phyloP scores from a whole-genome alignment of 2,888 invertebrate species.

The Drosophila aldrichi region DNA sequence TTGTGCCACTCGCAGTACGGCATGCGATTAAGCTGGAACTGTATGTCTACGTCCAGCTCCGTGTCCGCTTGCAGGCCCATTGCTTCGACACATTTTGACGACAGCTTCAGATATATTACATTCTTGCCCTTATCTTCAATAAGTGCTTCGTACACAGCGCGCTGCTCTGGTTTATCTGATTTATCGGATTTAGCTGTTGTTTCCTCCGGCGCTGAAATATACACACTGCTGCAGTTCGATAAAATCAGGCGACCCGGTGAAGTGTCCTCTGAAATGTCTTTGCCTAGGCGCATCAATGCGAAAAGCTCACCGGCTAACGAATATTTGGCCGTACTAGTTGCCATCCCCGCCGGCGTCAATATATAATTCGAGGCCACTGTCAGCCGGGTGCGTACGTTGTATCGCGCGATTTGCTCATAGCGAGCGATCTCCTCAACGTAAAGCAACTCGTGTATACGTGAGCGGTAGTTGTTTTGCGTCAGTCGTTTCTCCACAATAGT shows the following conservation, averaged over 20 bases:
- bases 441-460: constrained; percentile 91
- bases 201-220: constrained; percentile 86
- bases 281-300: constrained; percentile 89
- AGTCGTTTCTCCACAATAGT: constrained; percentile 88
- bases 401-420: constrained; percentile 89
- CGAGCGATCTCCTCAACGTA: constrained; percentile 92
- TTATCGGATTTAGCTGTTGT: constrained; percentile 54
- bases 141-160: constrained; percentile 90
- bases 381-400: constrained; percentile 89
- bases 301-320: constrained; percentile 91
- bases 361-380: constrained; percentile 89
- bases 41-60: constrained; percentile 90
- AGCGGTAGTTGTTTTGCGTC: constrained; percentile 90
- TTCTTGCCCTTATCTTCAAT: constrained; percentile 93
- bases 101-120: constrained; percentile 90
- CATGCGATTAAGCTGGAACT: constrained; percentile 92
- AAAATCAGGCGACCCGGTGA: constrained; percentile 92
- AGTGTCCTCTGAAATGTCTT: constrained; percentile 93
- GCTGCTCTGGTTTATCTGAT: constrained; percentile 46
- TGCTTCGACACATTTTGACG: constrained; percentile 88
- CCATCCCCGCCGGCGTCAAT: constrained; percentile 89
- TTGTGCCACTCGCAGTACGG: constrained; percentile 94
- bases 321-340: constrained; percentile 91
- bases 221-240: constrained; percentile 90
- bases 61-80: constrained; percentile 88